A percentile compares a stretch with the other conserved stretches of the same genome.
Conservation (phyloP, 2,888 invertebrate genomes). For the Portevinia maculata region DNA sequence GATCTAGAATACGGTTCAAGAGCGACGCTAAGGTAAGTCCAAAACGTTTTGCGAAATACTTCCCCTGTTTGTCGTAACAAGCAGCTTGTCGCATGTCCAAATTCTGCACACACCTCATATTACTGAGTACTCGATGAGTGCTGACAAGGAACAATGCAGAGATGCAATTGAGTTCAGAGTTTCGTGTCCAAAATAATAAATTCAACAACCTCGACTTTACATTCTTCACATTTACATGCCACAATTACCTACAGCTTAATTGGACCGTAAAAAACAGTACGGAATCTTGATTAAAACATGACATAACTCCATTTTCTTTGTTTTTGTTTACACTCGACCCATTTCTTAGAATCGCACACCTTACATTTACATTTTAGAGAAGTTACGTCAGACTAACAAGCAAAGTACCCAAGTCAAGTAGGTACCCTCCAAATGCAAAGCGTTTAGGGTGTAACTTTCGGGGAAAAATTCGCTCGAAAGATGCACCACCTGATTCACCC, state of each 20-base stretch:
- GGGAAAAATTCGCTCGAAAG: no score
- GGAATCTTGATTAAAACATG: not conserved
- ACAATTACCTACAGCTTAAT: not conserved
- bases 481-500: not conserved
- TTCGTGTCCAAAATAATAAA: no score
- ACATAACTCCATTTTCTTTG: not conserved
- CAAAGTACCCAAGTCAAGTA: not conserved
- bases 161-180: no score
- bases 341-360: not conserved
- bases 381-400: conserved; percentile 26
- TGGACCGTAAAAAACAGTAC: not conserved
- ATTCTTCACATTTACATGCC: not conserved
- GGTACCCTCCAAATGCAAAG: not conserved
- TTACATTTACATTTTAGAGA: not conserved
- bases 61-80: no score
- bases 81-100: no score
- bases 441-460: not conserved
- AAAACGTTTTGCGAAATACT: no score
- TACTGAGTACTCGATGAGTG: no score
- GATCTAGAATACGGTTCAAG: no score
- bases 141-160: no score
- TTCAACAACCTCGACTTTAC: no score
- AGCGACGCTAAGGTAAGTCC: no score
- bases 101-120: no score
- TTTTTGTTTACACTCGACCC: not conserved